phyloP scores from a whole-genome alignment of 2,113 vertebrate species.

The Erpornis zantholeuca region DNA sequence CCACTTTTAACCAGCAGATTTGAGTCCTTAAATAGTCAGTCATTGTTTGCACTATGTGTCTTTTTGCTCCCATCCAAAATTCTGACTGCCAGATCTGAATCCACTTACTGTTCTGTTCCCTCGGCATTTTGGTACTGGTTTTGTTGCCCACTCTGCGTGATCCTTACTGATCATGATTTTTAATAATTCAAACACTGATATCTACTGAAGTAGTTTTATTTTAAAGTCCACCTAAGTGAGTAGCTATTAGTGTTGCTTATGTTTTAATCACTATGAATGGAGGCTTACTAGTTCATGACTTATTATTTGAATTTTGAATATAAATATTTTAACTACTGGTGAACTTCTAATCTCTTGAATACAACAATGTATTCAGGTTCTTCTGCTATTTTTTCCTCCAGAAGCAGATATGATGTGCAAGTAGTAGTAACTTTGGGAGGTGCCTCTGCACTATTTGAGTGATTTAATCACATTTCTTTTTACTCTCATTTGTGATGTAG shows the following conservation, averaged over 20 bases:
- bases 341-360: neutral
- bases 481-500: neutral
- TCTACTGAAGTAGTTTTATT: neutral
- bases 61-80: neutral
- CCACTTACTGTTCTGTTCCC: neutral
- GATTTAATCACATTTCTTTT: neutral
- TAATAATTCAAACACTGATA: neutral
- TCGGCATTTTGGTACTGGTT: neutral
- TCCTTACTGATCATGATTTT: neutral
- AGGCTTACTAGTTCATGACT: neutral
- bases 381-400: neutral
- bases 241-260: neutral
- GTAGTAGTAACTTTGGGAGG: neutral
- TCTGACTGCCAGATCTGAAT: neutral
- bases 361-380: neutral
- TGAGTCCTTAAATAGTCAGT: neutral
- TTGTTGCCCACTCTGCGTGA: neutral
- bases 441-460: neutral
- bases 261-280: neutral
- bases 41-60: neutral
- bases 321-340: neutral
- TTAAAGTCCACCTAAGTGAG: neutral
- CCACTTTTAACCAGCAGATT: neutral
- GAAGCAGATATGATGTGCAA: neutral
- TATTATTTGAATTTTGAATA: neutral